phyloP scores from a whole-genome alignment of 2,113 vertebrate genomes.

The Caloenas nicobarica region DNA sequence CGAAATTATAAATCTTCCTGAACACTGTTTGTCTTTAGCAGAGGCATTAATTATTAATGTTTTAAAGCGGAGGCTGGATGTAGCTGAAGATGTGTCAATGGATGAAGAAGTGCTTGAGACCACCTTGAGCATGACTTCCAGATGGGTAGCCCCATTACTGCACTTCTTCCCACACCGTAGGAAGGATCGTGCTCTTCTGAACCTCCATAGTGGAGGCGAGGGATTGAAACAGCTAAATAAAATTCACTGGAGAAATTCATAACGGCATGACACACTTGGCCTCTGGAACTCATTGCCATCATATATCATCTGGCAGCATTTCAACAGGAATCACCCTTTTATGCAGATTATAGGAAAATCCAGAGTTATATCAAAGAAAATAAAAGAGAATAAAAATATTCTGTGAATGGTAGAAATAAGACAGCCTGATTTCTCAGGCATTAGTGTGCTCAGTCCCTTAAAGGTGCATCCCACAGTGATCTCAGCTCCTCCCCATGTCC shows the following conservation, averaged over 20 bases:
- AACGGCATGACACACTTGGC: not conserved
- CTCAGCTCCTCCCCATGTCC: not conserved
- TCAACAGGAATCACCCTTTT: not conserved
- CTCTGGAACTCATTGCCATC: not conserved
- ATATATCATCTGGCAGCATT: not conserved
- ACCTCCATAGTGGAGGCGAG: not conserved
- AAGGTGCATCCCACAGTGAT: not conserved
- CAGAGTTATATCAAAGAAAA: not conserved
- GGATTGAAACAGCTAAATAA: not conserved
- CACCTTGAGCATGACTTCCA: not conserved
- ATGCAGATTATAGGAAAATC: not conserved
- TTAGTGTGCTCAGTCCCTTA: not conserved
- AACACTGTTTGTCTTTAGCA: slow-evolving; percentile 36
- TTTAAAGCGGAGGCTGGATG: not conserved
- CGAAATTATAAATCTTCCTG: slow-evolving; percentile 18
- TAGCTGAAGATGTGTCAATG: not conserved
- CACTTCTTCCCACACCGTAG: accelerated
- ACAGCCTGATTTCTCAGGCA: not conserved
- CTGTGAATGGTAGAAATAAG: not conserved
- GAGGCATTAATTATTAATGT: not conserved
- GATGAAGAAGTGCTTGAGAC: not conserved
- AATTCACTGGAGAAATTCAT: not conserved
- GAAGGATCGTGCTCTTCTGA: not conserved
- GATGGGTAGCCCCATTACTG: not conserved
- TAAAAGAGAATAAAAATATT: not conserved